These are phyloP conservation scores for Dryobota labecula DNA, from an alignment of 2,888 invertebrate genomes.

Conservation along the genomic window DNA sequence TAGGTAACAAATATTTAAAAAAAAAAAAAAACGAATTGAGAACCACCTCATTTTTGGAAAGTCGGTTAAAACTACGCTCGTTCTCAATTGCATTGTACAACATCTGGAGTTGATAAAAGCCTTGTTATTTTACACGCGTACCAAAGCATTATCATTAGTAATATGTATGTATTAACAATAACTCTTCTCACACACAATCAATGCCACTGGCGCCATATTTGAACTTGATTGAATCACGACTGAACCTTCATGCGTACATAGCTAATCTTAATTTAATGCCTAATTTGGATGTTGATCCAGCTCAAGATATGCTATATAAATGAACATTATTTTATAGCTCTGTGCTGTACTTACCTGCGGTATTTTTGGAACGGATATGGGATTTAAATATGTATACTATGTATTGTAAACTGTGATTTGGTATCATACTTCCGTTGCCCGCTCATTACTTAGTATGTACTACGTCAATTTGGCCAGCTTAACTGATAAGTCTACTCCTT, in stretches of 20 bases:
- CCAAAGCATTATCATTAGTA: constrained; percentile 7
- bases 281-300: neutral
- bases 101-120: too few relatives aligned
- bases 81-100: too few relatives aligned
- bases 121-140: neutral
- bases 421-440: neutral
- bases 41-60: too few relatives aligned
- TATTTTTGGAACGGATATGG: neutral
- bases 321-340: constrained; percentile 1
- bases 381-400: too few relatives aligned
- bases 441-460: neutral
- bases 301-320: constrained; percentile 23
- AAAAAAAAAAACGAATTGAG: too few relatives aligned
- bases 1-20: too few relatives aligned
- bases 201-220: constrained; percentile 42
- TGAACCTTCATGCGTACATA: constrained; percentile 21
- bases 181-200: neutral
- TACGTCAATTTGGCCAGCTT: neutral
- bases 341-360: neutral
- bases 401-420: neutral
- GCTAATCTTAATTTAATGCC: constrained; percentile 45
- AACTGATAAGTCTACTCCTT: constrained; percentile 4
- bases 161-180: neutral
- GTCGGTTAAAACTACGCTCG: too few relatives aligned
- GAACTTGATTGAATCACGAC: constrained; percentile 46